Conservation (phyloP, 2,888 invertebrate genomes). For the Corbicula japonica region DNA sequence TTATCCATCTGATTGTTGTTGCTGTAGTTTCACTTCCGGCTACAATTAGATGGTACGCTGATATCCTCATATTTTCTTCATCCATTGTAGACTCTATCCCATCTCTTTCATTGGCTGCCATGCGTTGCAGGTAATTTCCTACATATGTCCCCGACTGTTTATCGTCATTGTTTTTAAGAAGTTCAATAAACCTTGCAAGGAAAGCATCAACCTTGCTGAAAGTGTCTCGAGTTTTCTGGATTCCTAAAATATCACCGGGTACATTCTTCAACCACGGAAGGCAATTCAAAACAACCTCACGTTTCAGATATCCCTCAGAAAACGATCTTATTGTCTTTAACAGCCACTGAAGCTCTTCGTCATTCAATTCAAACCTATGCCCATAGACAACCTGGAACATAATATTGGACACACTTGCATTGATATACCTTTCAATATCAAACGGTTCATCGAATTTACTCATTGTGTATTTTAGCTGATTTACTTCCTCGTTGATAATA, state of each 20-base stretch:
- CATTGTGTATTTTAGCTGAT: slow-evolving; percentile 11
- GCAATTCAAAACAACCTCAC: slow-evolving; percentile 26
- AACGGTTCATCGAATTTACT: slow-evolving; percentile 3
- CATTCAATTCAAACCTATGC: slow-evolving; percentile 39
- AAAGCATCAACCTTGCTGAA: slow-evolving; percentile 5
- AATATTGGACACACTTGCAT: slow-evolving; percentile 39
- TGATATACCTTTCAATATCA: slow-evolving; percentile 32
- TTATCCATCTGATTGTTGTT: slow-evolving; percentile 34
- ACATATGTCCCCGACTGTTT: slow-evolving; percentile 8
- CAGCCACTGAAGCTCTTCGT: slow-evolving; percentile 17
- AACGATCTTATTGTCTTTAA: not conserved
- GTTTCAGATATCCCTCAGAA: slow-evolving; percentile 16
- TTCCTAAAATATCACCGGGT: slow-evolving; percentile 20
- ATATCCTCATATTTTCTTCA: slow-evolving; percentile 14
- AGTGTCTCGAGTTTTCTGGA: slow-evolving; percentile 3
- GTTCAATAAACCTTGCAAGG: slow-evolving; percentile 9
- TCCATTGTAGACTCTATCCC: slow-evolving; percentile 16
- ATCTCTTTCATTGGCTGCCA: slow-evolving; percentile 2
- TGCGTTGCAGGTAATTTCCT: slow-evolving; percentile 12
- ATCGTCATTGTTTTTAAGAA: slow-evolving; percentile 3
- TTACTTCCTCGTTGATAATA: slow-evolving; percentile 29
- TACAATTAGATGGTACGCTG: slow-evolving; percentile 35
- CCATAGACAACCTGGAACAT: slow-evolving; percentile 33
- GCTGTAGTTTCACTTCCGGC: slow-evolving; percentile 42
- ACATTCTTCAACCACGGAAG: slow-evolving; percentile 18